Evolutionary conservation across 2,888 invertebrate species (phyloP).

Genomic region (Meteorus cinctellus): DNA sequence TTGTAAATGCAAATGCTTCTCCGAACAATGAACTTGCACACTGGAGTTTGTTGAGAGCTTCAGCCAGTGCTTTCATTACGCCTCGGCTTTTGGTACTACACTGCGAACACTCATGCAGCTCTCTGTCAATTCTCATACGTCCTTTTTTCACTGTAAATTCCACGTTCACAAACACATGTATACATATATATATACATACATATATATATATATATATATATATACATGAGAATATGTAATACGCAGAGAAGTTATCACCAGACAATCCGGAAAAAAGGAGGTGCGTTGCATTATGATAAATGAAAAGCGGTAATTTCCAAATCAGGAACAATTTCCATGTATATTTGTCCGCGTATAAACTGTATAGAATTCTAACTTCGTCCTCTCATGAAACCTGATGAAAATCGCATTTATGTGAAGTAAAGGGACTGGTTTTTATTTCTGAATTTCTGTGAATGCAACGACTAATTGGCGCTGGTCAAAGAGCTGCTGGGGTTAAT

Average conservation of each 20-base stretch:
- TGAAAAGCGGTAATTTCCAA: too few relatives aligned
- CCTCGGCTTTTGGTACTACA: conserved; percentile 8
- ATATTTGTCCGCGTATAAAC: too few relatives aligned
- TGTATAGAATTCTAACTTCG: too few relatives aligned
- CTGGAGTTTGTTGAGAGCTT: conserved; percentile 29
- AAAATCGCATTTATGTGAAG: too few relatives aligned
- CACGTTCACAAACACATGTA: neutral
- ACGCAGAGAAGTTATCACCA: too few relatives aligned
- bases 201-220: neutral
- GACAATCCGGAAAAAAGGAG: too few relatives aligned
- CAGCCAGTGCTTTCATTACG: conserved; percentile 26
- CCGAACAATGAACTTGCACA: conserved; percentile 44
- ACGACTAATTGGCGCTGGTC: neutral
- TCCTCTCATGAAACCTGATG: too few relatives aligned
- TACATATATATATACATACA: neutral
- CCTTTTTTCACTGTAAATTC: neutral
- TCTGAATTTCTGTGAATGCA: neutral
- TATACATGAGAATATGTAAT: neutral
- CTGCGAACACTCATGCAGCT: conserved; percentile 1
- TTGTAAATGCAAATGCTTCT: conserved; percentile 37
- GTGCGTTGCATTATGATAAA: too few relatives aligned
- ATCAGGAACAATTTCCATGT: too few relatives aligned
- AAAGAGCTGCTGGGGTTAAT: neutral
- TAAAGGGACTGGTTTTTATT: neutral
- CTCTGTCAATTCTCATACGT: conserved; percentile 16